Conservation (phyloP, 2,888 invertebrate species). For the Desoria tigrina region DNA sequence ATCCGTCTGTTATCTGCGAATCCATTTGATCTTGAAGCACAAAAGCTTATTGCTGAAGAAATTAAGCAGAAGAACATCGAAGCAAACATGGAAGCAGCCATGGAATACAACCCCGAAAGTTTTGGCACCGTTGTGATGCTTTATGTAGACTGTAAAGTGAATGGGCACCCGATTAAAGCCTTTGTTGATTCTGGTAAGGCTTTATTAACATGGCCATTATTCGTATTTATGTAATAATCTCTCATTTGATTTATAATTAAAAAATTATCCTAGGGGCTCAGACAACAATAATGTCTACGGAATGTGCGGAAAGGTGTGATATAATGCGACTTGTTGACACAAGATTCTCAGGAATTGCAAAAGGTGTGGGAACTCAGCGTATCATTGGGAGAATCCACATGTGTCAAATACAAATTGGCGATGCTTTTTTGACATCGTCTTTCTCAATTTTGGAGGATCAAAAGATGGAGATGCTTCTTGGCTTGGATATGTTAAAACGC, state of each 20-base stretch:
- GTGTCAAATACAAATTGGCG: constrained; percentile 94
- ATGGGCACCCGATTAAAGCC: constrained; percentile 94
- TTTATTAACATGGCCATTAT: too few species aligned
- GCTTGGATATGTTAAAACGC: constrained; percentile 93
- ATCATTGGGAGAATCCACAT: constrained; percentile 96
- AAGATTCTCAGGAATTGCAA: constrained; percentile 92
- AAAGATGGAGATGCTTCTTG: constrained; percentile 97
- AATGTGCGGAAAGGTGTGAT: constrained; percentile 91
- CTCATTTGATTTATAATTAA: constrained; percentile 1
- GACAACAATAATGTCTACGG: constrained; percentile 96
- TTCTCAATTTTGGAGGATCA: constrained; percentile 96
- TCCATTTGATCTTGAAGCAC: constrained; percentile 94
- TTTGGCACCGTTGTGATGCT: constrained; percentile 98
- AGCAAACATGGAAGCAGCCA: constrained; percentile 97
- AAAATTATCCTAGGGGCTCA: constrained; percentile 70
- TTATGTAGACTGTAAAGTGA: constrained; percentile 94
- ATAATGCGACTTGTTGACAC: constrained; percentile 75
- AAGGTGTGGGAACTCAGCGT: constrained; percentile 94
- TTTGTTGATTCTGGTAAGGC: constrained; percentile 88
- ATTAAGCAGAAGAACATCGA: constrained; percentile 94
- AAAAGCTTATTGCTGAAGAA: constrained; percentile 91
- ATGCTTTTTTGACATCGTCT: constrained; percentile 89
- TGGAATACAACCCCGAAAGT: constrained; percentile 97
- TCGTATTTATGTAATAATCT: neutral
- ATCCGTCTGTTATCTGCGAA: constrained; percentile 87